A percentile compares a stretch with the other conserved stretches of the same genome.
These are phyloP conservation scores for Gopherus evgoodei DNA, from an alignment of 2,113 vertebrate genomes.

Conservation along the genomic window DNA sequence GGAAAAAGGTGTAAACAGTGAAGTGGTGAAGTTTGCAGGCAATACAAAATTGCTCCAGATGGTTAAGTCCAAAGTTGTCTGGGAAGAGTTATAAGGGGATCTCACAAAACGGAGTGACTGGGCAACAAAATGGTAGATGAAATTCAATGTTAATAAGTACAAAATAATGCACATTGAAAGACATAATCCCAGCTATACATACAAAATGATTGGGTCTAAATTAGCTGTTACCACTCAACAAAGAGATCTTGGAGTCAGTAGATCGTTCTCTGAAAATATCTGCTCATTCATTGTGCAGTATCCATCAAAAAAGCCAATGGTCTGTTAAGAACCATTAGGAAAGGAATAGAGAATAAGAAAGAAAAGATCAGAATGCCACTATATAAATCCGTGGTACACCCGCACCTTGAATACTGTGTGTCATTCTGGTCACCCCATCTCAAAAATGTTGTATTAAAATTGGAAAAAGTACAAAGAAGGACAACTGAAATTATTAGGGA, in stretches of 20 bases:
- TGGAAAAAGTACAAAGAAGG: no score
- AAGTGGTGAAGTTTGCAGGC: neutral
- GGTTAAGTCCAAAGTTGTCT: neutral
- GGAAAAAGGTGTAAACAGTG: neutral
- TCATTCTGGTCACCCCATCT: neutral
- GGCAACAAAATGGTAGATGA: neutral
- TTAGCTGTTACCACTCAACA: neutral
- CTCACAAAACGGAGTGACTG: neutral
- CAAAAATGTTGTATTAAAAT: neutral
- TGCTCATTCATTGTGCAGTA: neutral
- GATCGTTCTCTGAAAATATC: neutral
- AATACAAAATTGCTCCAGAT: neutral
- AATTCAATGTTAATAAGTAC: neutral
- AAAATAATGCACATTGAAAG: neutral
- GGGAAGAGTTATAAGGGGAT: neutral
- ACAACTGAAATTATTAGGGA: neutral
- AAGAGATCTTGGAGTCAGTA: neutral
- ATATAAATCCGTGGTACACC: neutral
- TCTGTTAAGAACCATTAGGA: neutral
- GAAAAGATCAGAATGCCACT: no score
- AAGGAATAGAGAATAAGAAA: neutral
- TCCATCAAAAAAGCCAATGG: neutral
- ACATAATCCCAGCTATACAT: neutral
- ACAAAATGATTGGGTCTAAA: neutral
- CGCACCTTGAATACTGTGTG: neutral